These are phyloP conservation scores for Artemisiospiza belli DNA, from an alignment of 2,113 vertebrate genomes.

Conservation along the genomic window DNA sequence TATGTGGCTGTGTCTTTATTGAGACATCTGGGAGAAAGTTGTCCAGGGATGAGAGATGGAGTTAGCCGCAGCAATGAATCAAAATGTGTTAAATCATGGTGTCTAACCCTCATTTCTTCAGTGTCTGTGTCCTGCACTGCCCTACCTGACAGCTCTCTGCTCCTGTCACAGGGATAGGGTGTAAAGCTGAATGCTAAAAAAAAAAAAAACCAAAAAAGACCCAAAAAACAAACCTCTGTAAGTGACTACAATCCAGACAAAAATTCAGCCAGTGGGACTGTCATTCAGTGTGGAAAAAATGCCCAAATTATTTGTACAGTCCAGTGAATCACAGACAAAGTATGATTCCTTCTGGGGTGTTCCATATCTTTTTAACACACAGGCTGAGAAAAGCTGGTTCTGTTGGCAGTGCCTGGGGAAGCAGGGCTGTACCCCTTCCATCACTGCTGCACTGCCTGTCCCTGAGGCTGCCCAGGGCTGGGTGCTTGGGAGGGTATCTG, in stretches of 20 bases:
- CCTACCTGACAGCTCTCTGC: neutral
- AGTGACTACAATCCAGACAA: neutral
- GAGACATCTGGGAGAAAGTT: slow-evolving; percentile 19
- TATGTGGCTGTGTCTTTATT: neutral
- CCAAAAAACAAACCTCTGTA: neutral
- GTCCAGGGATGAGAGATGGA: slow-evolving; percentile 44
- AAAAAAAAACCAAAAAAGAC: neutral
- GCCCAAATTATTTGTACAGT: neutral
- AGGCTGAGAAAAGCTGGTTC: neutral
- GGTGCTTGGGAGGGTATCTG: neutral
- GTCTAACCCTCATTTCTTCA: neutral
- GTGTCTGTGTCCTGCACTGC: neutral
- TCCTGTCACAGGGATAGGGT: neutral
- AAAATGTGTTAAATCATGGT: neutral
- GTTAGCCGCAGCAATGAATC: slow-evolving; percentile 39
- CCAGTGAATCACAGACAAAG: neutral
- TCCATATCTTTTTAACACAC: neutral
- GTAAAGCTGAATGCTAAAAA: neutral
- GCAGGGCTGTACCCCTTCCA: too few relatives aligned
- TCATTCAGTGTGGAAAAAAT: neutral
- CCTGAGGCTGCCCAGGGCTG: neutral
- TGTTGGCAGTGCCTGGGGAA: neutral
- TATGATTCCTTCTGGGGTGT: neutral
- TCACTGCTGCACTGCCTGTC: neutral
- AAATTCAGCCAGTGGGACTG: neutral